Evolutionary conservation across 53 echinoderm and acorn worm species (phyloP), one percentile per base, ranked within the genome.

Genomic region (Paelopatides confundens): DNA sequence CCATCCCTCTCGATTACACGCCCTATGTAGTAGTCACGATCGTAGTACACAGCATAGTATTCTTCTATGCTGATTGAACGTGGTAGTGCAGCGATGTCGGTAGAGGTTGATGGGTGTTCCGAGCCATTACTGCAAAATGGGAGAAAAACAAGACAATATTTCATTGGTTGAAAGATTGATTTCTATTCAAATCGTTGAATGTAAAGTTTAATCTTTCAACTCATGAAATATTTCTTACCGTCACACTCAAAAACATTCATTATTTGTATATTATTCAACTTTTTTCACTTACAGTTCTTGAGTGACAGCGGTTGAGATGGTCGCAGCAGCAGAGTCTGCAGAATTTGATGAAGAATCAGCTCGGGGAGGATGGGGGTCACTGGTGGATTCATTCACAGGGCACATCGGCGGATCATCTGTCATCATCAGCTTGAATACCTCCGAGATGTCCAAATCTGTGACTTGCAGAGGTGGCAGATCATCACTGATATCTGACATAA

Each of bases 271-370:
- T 35, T 69, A 34, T 35, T 69, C 8, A 27, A 69, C 69, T 69
- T 69, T 69, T 69, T 29, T 69, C 69, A 69, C 69, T 69, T 69
- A 69, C 69, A 69, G 69, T 69, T 69, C 69, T 69, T 69, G 69
- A 7, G 69, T 69, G 69, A 69, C 69, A 69, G 23, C 29, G 69
- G 69, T 69, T 69, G 69, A 69, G 35, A 69, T 69, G 69, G 69
- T 69, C 33, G 69, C 23, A 69, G 69, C 69, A 69, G 35, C 69
- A 69, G 29, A 66, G 69, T 69, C 69, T 69, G 69, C 69, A 69
- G 36, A 36, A 17, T 69, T 69, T 30, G 30, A 30, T 69, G 69
- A 69, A 69, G 69, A 35, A 66, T 66, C 66, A 66, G 66, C 66
- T 66, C 35, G 23, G 69, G 8, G 24, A 36, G 37, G 69, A 15